Conservation (phyloP, 1,140 invertebrate genomes). For the Glomeris maerens region DNA sequence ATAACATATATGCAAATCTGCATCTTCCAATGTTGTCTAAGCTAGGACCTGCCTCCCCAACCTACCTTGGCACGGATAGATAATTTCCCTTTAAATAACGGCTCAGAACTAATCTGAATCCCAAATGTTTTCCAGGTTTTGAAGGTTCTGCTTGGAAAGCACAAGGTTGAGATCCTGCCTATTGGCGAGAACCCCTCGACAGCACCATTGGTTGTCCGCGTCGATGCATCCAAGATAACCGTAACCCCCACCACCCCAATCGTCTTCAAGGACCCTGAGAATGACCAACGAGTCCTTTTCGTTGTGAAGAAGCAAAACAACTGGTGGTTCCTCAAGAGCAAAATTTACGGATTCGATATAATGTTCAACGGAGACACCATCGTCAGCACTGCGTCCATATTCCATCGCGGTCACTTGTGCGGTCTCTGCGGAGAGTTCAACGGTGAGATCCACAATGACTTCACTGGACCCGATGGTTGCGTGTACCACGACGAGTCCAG, state of each 20-base stretch:
- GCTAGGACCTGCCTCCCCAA: too few relatives aligned
- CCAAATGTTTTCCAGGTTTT: background rate
- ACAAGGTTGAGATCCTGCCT: conserved; percentile 1
- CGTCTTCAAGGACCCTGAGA: background rate
- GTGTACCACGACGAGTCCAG: conserved; percentile 10
- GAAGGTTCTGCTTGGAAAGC: background rate
- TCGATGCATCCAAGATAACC: background rate
- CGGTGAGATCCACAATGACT: conserved; percentile 17
- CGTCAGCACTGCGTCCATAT: background rate
- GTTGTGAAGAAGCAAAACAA: background rate
- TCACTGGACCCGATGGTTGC: conserved; percentile 13
- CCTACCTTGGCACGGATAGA: too few relatives aligned
- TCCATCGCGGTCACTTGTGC: conserved; percentile 14
- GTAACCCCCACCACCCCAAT: background rate
- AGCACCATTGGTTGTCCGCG: background rate
- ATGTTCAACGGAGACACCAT: background rate
- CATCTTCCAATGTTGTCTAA: too few relatives aligned
- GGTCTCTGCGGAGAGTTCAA: conserved; percentile 21
- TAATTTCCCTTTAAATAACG: too few relatives aligned
- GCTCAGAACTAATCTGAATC: background rate
- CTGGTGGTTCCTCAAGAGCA: background rate
- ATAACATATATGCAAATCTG: too few relatives aligned
- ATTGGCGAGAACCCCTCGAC: background rate
- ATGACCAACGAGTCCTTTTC: background rate
- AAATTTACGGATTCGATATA: background rate